Base-by-base conservation (phyloP, 2,797 vertebrate species). In the Macropodus opercularis region DNA sequence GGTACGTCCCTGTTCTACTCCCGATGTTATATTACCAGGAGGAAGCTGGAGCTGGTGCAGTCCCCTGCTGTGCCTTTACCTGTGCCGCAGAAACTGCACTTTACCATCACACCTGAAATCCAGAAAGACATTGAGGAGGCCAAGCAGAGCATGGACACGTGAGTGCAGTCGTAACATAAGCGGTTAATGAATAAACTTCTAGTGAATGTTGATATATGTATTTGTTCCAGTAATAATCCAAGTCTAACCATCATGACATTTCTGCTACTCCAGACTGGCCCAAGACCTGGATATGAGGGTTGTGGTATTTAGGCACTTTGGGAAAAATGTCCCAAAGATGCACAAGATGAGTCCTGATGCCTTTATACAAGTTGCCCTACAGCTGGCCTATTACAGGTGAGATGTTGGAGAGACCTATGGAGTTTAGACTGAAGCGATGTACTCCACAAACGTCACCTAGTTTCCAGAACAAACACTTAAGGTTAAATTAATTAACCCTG, bases 331-430 rank as follows among this genome's bases (percentile, higher is more conserved):
- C 31, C 95, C 95, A 42, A 98, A 98, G 79, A 85, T 92, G 0
- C 84, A 94, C 81, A 96, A 95, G 85, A 90, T 98, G 88, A 97
- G 96, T 61, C 96, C 96, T 0, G 96, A 98, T 34, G 95, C 94
- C 54, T 98, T 97, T 57, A 95, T 98, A 76, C 97, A 98, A 87
- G 69, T 97, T 24, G 94, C 93, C 0, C 85, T 98, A 5, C 96
- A 98, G 77, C 86, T 98, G 63, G 95, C 96, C 0, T 98, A 96
- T 81, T 96, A 95, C 89, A 94, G 96, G 97, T 98, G 54, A 71
- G 59, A 43, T 7, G 1, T 5, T 31, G 57, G 22, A 31, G 23
- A 9, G 15, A 21, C 9, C 6, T 19, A 21, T 54, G 8, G 18
- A 23, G 12, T 5, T n/a, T n/a, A n/a, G n/a, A n/a, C n/a, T 40